These are phyloP conservation scores for Gymnobelideus leadbeateri DNA, from an alignment of 2,113 vertebrate genomes.

Conservation along the genomic window DNA sequence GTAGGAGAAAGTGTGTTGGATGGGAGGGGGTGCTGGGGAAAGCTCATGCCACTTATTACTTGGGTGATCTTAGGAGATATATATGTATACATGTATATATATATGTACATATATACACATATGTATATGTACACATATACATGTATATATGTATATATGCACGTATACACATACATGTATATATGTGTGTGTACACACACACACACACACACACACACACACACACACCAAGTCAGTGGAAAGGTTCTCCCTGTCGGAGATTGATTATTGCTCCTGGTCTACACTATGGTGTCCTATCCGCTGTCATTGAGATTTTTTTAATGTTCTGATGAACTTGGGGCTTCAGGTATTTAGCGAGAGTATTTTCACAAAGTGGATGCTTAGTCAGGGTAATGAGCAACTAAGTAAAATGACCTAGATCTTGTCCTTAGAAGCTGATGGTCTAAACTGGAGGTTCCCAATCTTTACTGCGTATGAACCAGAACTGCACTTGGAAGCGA, in stretches of 20 bases:
- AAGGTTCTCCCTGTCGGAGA: neutral
- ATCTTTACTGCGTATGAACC: neutral
- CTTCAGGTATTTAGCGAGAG: neutral
- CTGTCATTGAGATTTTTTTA: neutral
- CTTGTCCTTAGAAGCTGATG: neutral
- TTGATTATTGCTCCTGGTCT: neutral
- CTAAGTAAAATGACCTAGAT: too few relatives aligned
- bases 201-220: neutral
- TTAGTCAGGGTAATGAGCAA: too few relatives aligned
- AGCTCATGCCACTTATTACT: neutral
- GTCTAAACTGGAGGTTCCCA: neutral
- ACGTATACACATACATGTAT: too few relatives aligned
- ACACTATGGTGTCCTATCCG: neutral
- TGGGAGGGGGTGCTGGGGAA: neutral
- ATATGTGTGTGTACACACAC: too few relatives aligned
- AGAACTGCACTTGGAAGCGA: neutral
- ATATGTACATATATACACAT: too few relatives aligned
- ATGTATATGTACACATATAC: too few relatives aligned
- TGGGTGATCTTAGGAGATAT: neutral
- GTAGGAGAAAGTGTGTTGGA: neutral
- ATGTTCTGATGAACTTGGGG: neutral
- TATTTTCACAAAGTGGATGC: too few relatives aligned
- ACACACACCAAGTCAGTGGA: neutral
- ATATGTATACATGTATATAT: neutral
- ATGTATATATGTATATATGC: too few relatives aligned